These are phyloP conservation scores for Litocranius walleri DNA, from an alignment of 2,113 vertebrate species.

Conservation along the genomic window DNA sequence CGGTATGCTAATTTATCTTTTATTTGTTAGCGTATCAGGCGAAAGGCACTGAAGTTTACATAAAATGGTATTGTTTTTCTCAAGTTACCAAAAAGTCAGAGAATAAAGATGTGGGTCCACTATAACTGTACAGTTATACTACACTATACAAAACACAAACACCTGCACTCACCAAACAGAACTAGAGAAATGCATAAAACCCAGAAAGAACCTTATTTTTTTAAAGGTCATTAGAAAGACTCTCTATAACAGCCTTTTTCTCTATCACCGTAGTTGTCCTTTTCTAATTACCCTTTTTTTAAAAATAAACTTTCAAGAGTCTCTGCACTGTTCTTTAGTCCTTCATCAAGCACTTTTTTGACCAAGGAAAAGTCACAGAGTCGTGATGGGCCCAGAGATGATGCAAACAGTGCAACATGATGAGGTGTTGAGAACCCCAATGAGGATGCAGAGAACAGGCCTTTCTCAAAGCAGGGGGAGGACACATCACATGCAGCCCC, in stretches of 20 bases:
- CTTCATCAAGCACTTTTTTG: not conserved
- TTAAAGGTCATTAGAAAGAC: not conserved
- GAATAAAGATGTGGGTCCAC: constrained; percentile 25
- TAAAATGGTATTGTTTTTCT: constrained; percentile 3
- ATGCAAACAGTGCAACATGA: not conserved
- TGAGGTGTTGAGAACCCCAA: not conserved
- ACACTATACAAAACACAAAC: not conserved
- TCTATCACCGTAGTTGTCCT: not conserved
- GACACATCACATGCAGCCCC: not conserved
- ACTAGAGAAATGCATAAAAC: not conserved
- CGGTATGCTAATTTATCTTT: not conserved
- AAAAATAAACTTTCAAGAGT: not conserved
- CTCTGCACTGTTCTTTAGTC: not conserved
- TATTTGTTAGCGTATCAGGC: not conserved
- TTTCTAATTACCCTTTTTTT: not conserved
- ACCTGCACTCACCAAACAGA: not conserved
- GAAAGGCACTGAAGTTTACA: not conserved
- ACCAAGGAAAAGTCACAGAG: not conserved
- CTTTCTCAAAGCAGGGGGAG: not conserved
- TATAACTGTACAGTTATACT: not conserved
- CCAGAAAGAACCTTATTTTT: not conserved
- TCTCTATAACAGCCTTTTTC: not conserved
- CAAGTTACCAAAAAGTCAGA: not conserved
- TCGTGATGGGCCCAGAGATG: not conserved
- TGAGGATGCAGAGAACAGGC: not conserved